A percentile compares a stretch with the other conserved stretches of the same genome.
These are phyloP conservation scores for Bilobella aurantiaca DNA, from an alignment of 1,140 invertebrate species.

Conservation along the genomic window DNA sequence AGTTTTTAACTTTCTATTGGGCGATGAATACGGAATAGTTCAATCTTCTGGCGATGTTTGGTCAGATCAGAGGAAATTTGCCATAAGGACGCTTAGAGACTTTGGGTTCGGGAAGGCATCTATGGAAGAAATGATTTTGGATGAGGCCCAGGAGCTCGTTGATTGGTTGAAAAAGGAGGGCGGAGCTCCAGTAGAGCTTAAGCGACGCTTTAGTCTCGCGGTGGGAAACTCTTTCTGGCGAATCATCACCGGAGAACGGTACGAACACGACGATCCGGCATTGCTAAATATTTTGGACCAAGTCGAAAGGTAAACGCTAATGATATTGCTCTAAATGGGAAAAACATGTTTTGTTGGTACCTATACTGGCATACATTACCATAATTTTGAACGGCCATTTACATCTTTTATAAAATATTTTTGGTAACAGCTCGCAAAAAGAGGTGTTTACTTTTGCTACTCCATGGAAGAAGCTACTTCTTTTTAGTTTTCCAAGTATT, in stretches of 20 bases:
- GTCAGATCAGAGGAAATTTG: not conserved
- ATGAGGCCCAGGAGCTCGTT: conserved; percentile 10
- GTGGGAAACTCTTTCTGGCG: conserved; percentile 35
- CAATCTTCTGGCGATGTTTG: not conserved
- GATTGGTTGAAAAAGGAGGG: not conserved
- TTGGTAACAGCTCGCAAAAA: not conserved
- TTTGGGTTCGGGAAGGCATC: conserved; percentile 9
- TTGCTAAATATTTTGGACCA: not conserved
- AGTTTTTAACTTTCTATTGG: not conserved
- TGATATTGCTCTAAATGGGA: not conserved
- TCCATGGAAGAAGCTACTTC: not conserved
- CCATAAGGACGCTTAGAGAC: not conserved
- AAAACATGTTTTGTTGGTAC: too few relatives aligned
- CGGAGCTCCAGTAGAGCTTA: not conserved
- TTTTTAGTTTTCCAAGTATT: not conserved
- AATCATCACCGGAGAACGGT: conserved; percentile 39
- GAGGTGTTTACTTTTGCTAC: not conserved
- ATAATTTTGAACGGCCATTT: not conserved
- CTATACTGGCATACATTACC: too few relatives aligned
- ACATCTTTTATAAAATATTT: not conserved
- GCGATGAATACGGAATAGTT: not conserved
- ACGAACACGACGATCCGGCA: conserved; percentile 37
- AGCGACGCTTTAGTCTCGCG: not conserved
- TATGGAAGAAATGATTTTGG: not conserved
- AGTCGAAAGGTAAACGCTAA: not conserved